A percentile compares a stretch with the other conserved stretches of the same genome.
These are phyloP conservation scores for Phragmatobia fuliginosa DNA, from an alignment of 2,888 invertebrate genomes.

Conservation along the genomic window DNA sequence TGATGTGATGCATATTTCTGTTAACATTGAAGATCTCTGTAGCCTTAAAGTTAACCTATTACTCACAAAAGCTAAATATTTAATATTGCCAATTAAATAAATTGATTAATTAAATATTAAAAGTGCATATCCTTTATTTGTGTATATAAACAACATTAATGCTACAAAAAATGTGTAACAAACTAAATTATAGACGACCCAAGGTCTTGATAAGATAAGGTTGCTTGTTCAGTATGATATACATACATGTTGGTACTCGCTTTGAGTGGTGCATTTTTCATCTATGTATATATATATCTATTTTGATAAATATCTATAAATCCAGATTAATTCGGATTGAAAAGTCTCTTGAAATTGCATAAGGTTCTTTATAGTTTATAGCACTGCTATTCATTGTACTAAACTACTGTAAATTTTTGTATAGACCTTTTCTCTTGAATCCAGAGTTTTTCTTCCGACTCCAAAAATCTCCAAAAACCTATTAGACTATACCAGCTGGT, in stretches of 20 bases:
- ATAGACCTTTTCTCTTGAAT: not conserved
- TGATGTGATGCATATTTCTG: not conserved
- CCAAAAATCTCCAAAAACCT: too few species aligned
- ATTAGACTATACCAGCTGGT: too few species aligned
- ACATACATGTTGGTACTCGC: slow-evolving; percentile 6
- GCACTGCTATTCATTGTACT: not conserved
- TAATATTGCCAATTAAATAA: not conserved
- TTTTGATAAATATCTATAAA: slow-evolving; percentile 4
- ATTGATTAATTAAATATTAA: not conserved
- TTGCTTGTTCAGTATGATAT: slow-evolving; percentile 9
- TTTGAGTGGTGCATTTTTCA: slow-evolving; percentile 10
- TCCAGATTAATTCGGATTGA: slow-evolving; percentile 14
- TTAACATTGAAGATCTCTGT: too few species aligned
- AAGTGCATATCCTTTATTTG: not conserved
- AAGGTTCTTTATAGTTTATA: too few species aligned
- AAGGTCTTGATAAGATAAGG: slow-evolving; percentile 65
- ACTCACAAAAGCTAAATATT: not conserved
- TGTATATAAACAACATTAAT: not conserved
- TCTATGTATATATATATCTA: slow-evolving; percentile 1
- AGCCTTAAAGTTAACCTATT: not conserved
- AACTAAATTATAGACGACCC: slow-evolving; percentile 23
- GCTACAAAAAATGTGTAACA: slow-evolving; percentile 1
- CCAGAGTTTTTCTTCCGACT: too few species aligned
- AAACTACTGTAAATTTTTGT: not conserved
- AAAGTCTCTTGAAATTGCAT: slow-evolving; percentile 34